Evolutionary conservation across 2,888 invertebrate species (phyloP), one percentile per base, ranked within the genome.

Genomic region (Leucophenga maculata): DNA sequence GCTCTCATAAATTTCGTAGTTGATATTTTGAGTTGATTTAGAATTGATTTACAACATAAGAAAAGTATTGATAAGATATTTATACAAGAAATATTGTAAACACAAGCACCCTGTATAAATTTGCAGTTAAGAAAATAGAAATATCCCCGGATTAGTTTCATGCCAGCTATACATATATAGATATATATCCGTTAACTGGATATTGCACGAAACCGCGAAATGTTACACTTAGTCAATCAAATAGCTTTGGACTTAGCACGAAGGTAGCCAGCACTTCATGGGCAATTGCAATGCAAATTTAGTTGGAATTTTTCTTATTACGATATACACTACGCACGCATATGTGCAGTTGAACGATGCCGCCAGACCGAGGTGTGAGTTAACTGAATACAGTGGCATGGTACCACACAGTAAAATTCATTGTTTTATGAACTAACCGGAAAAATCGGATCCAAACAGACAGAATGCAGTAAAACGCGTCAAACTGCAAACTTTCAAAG

Each of bases 161-260:
- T 18, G 18, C 11, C 9, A 14, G 6, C 54, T 14, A 16, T 20
- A 39, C 8, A 39, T 39, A 39, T 39, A 3, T 8, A 39, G 1
- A 54, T 18, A 18, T 18, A 9, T 13, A 14, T 54, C 9, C 20
- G n/a, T 54, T 54, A 54, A 20, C 20, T 54, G 54, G 3, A 54
- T 20, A 18, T 32, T 44, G 57, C 68, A 80, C 83, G 80, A 78
- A 80, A 80, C 81, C 78, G 73, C 81, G 82, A 82, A 77, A 79
- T 80, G 39, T 11, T 80, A 74, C 67, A 77, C 67, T 68, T 74
- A 81, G 39, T 39, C 39, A 39, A 39, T 39, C 39, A 39, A 39
- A 39, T 1, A 39, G 9, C 39, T 39, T 6, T 39, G 39, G 39
- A 39, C 39, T 39, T 9, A 11, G 39, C 39, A 39, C 39, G 39